A percentile compares a stretch with the other conserved stretches of the same genome.
Conservation (phyloP, 2,888 invertebrate genomes). For the Tiphia femorata region DNA sequence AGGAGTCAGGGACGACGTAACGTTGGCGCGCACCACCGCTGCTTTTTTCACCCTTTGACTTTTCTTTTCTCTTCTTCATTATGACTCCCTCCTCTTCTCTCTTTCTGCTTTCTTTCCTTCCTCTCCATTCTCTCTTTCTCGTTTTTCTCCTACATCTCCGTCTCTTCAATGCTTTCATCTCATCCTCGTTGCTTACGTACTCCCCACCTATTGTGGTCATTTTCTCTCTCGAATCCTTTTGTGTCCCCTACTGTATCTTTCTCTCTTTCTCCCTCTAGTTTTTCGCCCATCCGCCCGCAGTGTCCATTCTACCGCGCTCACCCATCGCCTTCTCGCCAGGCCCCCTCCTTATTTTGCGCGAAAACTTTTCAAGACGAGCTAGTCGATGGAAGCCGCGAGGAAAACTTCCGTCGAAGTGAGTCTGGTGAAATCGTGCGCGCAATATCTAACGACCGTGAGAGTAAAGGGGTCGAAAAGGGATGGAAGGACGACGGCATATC, state of each 20-base stretch:
- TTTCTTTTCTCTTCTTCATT: background rate
- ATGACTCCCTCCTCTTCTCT: background rate
- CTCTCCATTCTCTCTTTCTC: background rate
- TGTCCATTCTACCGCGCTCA: background rate
- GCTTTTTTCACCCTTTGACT: slow-evolving; percentile 8
- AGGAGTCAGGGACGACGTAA: background rate
- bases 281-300: background rate
- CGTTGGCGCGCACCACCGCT: background rate
- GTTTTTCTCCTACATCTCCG: background rate
- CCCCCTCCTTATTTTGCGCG: too few relatives aligned
- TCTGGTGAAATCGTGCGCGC: slow-evolving; percentile 49
- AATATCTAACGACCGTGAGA: slow-evolving; percentile 45
- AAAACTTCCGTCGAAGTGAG: slow-evolving; percentile 27
- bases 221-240: too few relatives aligned
- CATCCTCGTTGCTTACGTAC: background rate
- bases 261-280: background rate
- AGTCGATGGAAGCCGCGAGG: slow-evolving; percentile 25
- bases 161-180: background rate
- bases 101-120: background rate
- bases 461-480: too few relatives aligned
- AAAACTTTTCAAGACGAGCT: slow-evolving; percentile 17
- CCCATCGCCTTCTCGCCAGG: too few relatives aligned
- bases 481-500: slow-evolving; percentile 47
- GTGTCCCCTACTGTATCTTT: background rate
- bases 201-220: background rate